Base-by-base conservation (phyloP, 2,113 vertebrate species). In the Odobenus rosmarus region DNA sequence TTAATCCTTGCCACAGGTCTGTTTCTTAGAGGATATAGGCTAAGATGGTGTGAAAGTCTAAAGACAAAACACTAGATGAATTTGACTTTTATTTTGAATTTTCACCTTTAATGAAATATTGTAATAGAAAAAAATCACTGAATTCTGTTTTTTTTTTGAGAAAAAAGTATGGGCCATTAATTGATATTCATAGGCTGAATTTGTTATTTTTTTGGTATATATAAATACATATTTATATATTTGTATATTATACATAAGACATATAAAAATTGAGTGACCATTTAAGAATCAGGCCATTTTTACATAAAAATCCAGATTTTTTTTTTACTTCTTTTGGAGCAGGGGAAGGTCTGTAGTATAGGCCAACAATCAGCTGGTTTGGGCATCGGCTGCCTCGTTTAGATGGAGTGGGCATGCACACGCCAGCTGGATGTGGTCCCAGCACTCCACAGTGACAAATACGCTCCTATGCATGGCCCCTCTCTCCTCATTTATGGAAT, bases 321-420 rank as follows among this genome's bases (percentile, higher is more conserved):
- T 72, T 15, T 39, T 46, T 46, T 46, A 36, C 4, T 46, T 89
- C 55, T 72, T 88, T 39, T 55, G 82, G 39, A 42, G 42, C 33
- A 62, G 51, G 77, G 33, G 80, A 84, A 79, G 61, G n/a, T 51
- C 39, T 82, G 51, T 8, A n/a, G 53, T 33, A 3, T 1, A 33
- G 59, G 59, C 28, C 28, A n/a, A 0, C 5, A 1, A 1, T 77
- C 24, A 23, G 24, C 51, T 94, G n/a, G 31, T 64, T 3, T 49
- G 62, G 79, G 7, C 11, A 28, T 19, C 2, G 10, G 91, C 26
- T 59, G 55, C 14, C 10, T n/a, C 8, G 19, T 59, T 15, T 26
- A 33, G 18, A 6, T n/a, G 76, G 67, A 10, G 12, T 0, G 0
- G 62, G 33, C 0, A 15, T 11, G 28, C 16, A 3, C 55, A 14